Evolutionary conservation across 2,888 invertebrate species (phyloP).

Genomic region (Eupeodes luniger): DNA sequence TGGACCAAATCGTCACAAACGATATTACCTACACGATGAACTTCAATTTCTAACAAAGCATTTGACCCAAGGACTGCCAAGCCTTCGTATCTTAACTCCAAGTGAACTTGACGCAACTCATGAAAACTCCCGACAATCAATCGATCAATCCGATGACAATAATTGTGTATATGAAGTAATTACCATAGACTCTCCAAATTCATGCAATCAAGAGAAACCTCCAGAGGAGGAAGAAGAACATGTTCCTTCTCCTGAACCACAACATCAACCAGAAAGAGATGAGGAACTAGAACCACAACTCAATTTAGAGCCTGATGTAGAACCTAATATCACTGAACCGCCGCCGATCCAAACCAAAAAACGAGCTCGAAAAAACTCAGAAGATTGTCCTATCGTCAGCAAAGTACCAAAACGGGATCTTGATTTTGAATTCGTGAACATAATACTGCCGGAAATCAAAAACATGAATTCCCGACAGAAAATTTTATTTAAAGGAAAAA

Average conservation of each 20-base stretch:
- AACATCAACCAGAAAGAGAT: not conserved
- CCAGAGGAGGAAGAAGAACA: not conserved
- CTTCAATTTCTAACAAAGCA: constrained; percentile 79
- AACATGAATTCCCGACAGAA: constrained; percentile 82
- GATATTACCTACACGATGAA: constrained; percentile 78
- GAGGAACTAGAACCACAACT: not conserved
- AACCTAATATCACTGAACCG: not conserved
- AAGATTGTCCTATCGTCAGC: not conserved
- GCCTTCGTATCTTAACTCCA: constrained; percentile 47
- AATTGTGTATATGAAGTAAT: constrained; percentile 48
- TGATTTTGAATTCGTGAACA: constrained; percentile 44
- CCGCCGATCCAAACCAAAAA: not conserved
- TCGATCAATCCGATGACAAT: constrained; percentile 35
- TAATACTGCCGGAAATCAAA: constrained; percentile 81
- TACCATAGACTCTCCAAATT: constrained; percentile 30
- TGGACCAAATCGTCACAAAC: constrained; percentile 78
- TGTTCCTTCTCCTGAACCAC: not conserved
- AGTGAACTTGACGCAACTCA: constrained; percentile 42
- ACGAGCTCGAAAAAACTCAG: not conserved
- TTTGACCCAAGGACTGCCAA: constrained; percentile 77
- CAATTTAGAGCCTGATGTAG: not conserved
- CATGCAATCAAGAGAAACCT: not conserved
- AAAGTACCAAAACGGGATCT: not conserved
- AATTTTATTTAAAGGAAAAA: constrained; percentile 81
- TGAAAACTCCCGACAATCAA: constrained; percentile 28